phyloP scores from a whole-genome alignment of 2,888 invertebrate species.

The Drosophila tanythrix region DNA sequence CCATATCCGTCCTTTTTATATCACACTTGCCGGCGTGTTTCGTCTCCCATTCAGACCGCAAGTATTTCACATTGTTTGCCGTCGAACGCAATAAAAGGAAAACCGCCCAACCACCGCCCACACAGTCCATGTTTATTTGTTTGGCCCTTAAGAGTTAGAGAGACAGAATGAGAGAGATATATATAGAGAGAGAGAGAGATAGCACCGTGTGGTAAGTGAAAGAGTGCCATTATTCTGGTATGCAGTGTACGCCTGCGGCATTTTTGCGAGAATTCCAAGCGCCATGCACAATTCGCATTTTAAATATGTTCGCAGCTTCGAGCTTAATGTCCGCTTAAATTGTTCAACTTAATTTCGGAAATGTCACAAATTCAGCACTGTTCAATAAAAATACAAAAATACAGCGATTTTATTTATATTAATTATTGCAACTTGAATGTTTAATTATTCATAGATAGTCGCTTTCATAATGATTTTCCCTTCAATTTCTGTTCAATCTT shows the following conservation, averaged over 20 bases:
- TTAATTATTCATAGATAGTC: neutral
- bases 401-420: neutral
- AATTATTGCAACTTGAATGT: neutral
- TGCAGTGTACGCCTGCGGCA: constrained; percentile 20
- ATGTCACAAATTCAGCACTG: neutral
- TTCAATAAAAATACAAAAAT: neutral
- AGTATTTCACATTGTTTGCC: constrained; percentile 74
- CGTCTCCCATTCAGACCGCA: constrained; percentile 62
- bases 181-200: neutral
- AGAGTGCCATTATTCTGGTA: constrained; percentile 39
- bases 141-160: constrained; percentile 5
- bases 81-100: constrained; percentile 51
- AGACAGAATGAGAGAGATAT: neutral
- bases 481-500: neutral
- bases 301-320: constrained; percentile 17
- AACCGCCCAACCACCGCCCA: constrained; percentile 8
- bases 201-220: constrained; percentile 11
- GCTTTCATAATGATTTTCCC: neutral
- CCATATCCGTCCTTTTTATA: constrained; percentile 36
- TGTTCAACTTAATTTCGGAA: neutral
- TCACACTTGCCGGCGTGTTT: constrained; percentile 55
- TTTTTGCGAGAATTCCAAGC: constrained; percentile 31
- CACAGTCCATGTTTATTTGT: constrained; percentile 42
- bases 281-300: constrained; percentile 16
- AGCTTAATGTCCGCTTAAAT: constrained; percentile 15